These are phyloP conservation scores for Carlito syrichta DNA, from an alignment of 2,113 vertebrate genomes.

Conservation along the genomic window DNA sequence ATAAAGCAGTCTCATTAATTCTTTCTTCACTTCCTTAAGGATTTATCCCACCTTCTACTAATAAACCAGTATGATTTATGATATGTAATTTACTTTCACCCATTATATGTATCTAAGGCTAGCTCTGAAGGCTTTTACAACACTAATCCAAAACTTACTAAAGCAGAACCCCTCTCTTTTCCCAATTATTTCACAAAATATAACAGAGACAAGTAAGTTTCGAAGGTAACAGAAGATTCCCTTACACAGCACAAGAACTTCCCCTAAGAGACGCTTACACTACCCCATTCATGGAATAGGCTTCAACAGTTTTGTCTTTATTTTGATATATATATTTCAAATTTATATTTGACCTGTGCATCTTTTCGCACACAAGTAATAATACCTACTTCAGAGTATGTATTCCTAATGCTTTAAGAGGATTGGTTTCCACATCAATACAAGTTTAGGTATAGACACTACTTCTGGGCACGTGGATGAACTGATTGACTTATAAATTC, in stretches of 20 bases:
- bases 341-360: neutral
- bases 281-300: neutral
- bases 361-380: neutral
- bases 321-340: neutral
- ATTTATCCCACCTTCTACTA: constrained; percentile 28
- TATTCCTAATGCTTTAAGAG: neutral
- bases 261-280: neutral
- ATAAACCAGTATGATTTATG: constrained; percentile 40
- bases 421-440: neutral
- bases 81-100: neutral
- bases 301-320: neutral
- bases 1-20: constrained; percentile 39
- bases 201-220: neutral
- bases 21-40: constrained; percentile 2
- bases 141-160: neutral
- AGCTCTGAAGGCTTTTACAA: neutral
- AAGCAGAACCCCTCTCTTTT: neutral
- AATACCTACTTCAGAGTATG: neutral
- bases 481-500: neutral
- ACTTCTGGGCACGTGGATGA: neutral
- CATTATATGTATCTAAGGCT: neutral
- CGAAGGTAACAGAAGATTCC: neutral
- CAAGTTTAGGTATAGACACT: neutral
- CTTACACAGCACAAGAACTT: neutral
- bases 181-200: neutral